Conservation (phyloP, 2,113 vertebrate species). For the Hyaena hyaena region DNA sequence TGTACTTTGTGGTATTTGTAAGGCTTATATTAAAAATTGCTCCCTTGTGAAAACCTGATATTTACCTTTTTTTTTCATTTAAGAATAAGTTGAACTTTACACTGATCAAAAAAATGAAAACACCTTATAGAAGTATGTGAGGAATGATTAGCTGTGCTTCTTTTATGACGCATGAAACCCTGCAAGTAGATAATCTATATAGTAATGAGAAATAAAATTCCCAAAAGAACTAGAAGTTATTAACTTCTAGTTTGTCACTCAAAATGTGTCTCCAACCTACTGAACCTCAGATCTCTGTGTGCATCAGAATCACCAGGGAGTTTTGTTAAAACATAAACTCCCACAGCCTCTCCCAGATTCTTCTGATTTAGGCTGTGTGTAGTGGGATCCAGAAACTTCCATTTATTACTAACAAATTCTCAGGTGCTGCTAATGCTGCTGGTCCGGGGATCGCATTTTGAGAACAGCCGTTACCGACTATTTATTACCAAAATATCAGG, state of each 20-base stretch:
- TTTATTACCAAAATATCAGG: background rate
- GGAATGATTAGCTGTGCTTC: background rate
- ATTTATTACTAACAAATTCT: background rate
- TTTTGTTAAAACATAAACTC: fast-evolving
- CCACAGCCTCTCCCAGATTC: fast-evolving
- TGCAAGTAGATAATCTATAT: background rate
- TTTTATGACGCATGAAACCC: background rate
- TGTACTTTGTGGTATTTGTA: background rate
- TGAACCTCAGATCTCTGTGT: background rate
- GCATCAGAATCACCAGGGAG: background rate
- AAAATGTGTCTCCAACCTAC: background rate
- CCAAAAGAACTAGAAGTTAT: background rate
- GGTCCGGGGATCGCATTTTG: background rate
- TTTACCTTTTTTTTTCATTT: background rate
- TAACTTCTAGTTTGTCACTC: background rate
- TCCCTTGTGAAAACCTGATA: background rate
- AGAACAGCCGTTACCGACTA: background rate
- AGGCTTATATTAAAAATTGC: background rate
- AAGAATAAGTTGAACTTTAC: background rate
- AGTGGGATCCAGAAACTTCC: background rate
- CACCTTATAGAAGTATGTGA: background rate
- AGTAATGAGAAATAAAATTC: background rate
- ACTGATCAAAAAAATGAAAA: background rate
- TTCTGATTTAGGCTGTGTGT: background rate
- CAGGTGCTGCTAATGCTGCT: background rate